phyloP scores from a whole-genome alignment of 2,888 invertebrate species.

The Gastrophysa polygoni region DNA sequence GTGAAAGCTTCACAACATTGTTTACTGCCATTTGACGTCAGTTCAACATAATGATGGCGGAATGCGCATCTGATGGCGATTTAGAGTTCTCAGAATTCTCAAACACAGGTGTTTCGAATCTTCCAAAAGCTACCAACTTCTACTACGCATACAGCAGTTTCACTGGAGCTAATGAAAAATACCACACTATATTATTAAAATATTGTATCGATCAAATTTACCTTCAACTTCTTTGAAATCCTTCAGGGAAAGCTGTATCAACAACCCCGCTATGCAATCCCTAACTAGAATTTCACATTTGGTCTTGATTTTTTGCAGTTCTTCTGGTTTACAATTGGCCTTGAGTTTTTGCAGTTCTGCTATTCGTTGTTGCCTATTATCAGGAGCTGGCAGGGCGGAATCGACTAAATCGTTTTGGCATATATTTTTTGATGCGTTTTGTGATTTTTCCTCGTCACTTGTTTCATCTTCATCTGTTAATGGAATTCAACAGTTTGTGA shows the following conservation, averaged over 20 bases:
- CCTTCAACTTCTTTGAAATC: conserved; percentile 89
- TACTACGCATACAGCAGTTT: too few relatives aligned
- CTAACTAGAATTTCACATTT: conserved; percentile 70
- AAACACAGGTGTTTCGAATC: too few relatives aligned
- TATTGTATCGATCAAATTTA: conserved; percentile 51
- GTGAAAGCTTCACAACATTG: too few relatives aligned
- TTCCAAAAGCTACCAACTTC: too few relatives aligned
- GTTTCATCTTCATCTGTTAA: conserved; percentile 43
- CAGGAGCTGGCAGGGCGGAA: conserved; percentile 70
- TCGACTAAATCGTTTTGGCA: conserved; percentile 72
- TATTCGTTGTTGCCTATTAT: conserved; percentile 70
- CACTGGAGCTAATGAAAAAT: too few relatives aligned
- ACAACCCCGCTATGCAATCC: conserved; percentile 81
- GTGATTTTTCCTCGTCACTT: conserved; percentile 52
- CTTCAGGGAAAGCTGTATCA: conserved; percentile 79
- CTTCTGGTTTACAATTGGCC: conserved; percentile 81
- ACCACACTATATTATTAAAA: too few relatives aligned
- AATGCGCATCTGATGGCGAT: too few relatives aligned
- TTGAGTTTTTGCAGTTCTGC: conserved; percentile 73
- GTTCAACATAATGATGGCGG: too few relatives aligned
- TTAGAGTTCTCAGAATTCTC: too few relatives aligned
- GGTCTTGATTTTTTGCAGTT: conserved; percentile 72
- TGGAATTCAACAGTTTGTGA: too few relatives aligned
- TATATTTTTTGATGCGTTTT: conserved; percentile 53
- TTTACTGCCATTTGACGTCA: too few relatives aligned